Base-by-base conservation (phyloP, 2,888 invertebrate species). In the Pandemis cinnamomeana region DNA sequence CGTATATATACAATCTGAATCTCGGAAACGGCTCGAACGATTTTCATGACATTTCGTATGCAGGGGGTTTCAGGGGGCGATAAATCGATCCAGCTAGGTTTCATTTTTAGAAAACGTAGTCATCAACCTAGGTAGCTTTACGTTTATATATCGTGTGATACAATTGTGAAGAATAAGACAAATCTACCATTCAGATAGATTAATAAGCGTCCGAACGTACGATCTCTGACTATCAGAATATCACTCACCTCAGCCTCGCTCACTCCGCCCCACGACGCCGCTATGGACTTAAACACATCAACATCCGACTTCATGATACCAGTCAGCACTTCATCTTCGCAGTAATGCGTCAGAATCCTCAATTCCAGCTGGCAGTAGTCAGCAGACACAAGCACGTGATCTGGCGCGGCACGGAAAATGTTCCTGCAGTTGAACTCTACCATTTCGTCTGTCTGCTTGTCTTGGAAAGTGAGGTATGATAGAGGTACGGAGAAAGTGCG, bases 341-440 rank as follows among this genome's bases (percentile, higher is more conserved):
- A 97, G 76, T 99, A 95, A 91, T 99, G 99, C 20, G 99, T 98
- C 80, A 99, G 92, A 75, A 99, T 96, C 80, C 99, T 95, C 88
- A 99, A 95, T 91, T 99, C 99, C 76, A 99, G 88, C 90, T 99
- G 99, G 81, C 98, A 98, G 91, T 98, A 99, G 93, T 99, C 99
- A 0, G 99, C 99, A 0, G 99, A 97, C 63, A 99, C 89, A 71
- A 99, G 92, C 63, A 97, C 89, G 77, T 92, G 95, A 0, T 95
- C 95, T 51, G 89, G 82, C 1, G 89, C 83, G 0, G 97, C 95
- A 77, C 94, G 90, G 87, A 98, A 98, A n/a, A 96, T 95, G 80
- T 95, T 95, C 68, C 97, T 95, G 77, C 96, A 96, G 85, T 96
- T 96, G 81, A 96, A 95, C 79, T 95, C 93, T 80, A 90, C 87